phyloP scores from a whole-genome alignment of 2,113 vertebrate species.

The Tursiops truncatus region DNA sequence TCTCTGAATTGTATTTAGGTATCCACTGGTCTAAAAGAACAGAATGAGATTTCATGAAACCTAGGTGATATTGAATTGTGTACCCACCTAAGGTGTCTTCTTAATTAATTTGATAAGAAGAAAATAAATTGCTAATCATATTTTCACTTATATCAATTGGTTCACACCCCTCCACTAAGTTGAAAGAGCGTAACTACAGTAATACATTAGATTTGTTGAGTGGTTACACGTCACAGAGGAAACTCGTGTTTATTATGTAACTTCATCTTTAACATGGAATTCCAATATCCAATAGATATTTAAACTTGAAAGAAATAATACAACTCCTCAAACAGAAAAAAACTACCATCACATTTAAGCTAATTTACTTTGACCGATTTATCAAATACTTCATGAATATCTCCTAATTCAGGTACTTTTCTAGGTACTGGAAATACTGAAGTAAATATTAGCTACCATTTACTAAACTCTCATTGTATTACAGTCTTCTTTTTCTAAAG shows the following conservation, averaged over 20 bases:
- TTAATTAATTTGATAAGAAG: background rate
- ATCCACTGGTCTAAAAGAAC: background rate
- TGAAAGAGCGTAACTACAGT: background rate
- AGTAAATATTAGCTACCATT: background rate
- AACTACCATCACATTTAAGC: background rate
- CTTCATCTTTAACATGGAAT: background rate
- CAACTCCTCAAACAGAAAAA: background rate
- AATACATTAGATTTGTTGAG: background rate
- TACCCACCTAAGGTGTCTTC: background rate
- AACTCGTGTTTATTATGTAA: background rate
- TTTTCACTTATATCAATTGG: background rate
- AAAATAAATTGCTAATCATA: background rate
- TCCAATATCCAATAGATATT: background rate
- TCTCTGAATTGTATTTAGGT: background rate
- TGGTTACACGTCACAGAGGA: background rate
- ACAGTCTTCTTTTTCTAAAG: background rate
- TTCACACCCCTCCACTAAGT: background rate
- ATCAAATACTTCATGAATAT: background rate
- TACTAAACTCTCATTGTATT: background rate
- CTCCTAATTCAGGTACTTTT: background rate
- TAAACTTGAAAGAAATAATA: background rate
- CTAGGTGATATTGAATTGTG: background rate
- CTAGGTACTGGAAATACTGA: background rate
- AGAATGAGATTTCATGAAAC: slow-evolving; percentile 18
- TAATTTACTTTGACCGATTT: background rate